Evolutionary conservation across 2,797 vertebrate species (phyloP), one percentile per base, ranked within the genome.

Genomic region (Leontopithecus rosalia): DNA sequence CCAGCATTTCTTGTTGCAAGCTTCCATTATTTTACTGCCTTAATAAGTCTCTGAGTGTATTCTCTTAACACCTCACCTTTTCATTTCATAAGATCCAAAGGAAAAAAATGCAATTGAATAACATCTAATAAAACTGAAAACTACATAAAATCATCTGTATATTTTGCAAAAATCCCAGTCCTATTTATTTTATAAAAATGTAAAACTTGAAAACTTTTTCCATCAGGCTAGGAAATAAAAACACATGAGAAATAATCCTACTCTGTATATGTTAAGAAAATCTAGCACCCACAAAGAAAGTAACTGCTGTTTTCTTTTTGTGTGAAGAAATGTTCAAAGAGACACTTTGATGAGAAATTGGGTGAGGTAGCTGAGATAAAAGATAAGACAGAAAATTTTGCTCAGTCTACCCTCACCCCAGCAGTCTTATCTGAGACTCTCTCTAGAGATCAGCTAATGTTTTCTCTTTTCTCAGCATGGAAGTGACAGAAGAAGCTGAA

Each of bases 391-490:
- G 24, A 95, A 86, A 82, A 91, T 46, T 91, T 55, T 95, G 57
- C 52, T 41, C 26, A 64, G 70, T 33, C 36, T 85, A 26, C 36
- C 17, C 17, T 97, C 52, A 70, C 39, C 36, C 55, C 39, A 81
- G 79, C 30, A 88, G 39, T 76, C 82, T 95, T 86, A 75, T 67
- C 67, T 76, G 52, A 82, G 84, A 57, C 43, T 77, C 70, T 92
- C 73, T 67, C 70, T 64, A 14, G 88, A 75, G 33, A 58, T 82
- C n/a, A 41, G 30, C 43, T 91, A 83, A 94, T 43, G 82, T 50
- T 57, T 90, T 87, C 80, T 96, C 83, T 84, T 80, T 87, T 92
- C 92, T 95, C 95, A 64, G 81, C 82, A 89, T 46, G 79, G 72
- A 81, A 91, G 61, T 28, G 33, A 70, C 36, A 13, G 86, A 58